Base-by-base conservation (phyloP, 2,797 vertebrate species). In the Ptychadena robeensis region DNA sequence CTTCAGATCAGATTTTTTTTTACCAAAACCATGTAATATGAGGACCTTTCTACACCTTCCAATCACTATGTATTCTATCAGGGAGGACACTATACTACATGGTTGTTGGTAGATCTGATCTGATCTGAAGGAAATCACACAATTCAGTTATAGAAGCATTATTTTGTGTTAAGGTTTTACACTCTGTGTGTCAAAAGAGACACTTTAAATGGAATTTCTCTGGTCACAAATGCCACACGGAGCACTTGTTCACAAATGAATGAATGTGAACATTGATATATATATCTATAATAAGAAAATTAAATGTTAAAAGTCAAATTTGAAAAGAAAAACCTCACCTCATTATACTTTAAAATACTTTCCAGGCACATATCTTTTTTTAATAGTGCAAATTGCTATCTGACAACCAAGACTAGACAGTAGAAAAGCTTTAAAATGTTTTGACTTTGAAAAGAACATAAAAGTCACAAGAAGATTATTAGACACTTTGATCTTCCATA, bases 361-460 rank as follows among this genome's bases (percentile, higher is more conserved):
- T 44, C n/a, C 8, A 48, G 18, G 5, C 18, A 8, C 44, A 53
- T 7, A 4, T 22, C 40, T 44, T 18, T 44, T 53, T 18, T 48
- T 53, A 30, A 72, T 63, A 18, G 6, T 9, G 63, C 61, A 65
- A 18, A 27, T 44, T 48, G 35, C 61, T 63, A 72, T 72, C 35
- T 53, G 61, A 73, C 59, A 73, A 37, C n/a, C 25, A 48, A 35
- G 63, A 59, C 32, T 8, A 66, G 69, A 65, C 32, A 72, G 37
- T 72, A 48, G 69, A 71, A 12, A 12, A 66, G 79, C 61, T 73
- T 63, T 32, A 81, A 81, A 81, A 81, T 67, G 30, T 70, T 81
- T 74, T 81, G 80, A 74, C 80, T 67, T 81, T 81, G 80, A 74
- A 74, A 81, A 81, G 71, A 67, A 73, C 80, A 67, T 67, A 73